A percentile compares a stretch with the other conserved stretches of the same genome.
Conservation (phyloP, 2,888 invertebrate genomes). For the Gisinianus flammeolus region DNA sequence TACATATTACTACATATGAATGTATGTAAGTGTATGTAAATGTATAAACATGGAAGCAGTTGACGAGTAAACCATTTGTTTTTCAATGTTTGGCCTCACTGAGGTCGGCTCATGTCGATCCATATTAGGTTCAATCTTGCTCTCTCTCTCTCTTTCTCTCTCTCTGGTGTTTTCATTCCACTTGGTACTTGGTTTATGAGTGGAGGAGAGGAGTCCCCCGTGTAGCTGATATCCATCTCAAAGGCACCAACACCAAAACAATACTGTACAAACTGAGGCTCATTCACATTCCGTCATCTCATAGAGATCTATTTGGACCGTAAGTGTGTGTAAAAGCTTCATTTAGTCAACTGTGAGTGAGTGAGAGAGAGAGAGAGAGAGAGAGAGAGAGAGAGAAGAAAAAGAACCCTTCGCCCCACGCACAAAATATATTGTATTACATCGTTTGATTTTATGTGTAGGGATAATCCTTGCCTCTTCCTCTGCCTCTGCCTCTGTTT, state of each 20-base stretch:
- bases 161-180: no score
- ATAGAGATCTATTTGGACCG: not conserved
- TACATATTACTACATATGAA: slow-evolving; percentile 5
- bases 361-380: not conserved
- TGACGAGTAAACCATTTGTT: slow-evolving; percentile 4
- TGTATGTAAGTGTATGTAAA: not conserved
- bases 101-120: slow-evolving; percentile 30
- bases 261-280: not conserved
- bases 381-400: not conserved
- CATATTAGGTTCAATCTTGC: slow-evolving; percentile 20
- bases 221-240: not conserved
- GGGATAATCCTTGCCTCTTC: not conserved
- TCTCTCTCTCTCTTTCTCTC: not conserved
- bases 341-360: not conserved
- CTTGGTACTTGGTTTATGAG: no score
- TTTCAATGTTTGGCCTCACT: slow-evolving; percentile 28
- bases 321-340: not conserved
- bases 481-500: not conserved
- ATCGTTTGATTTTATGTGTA: not conserved
- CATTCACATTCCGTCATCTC: not conserved
- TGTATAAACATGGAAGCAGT: no score
- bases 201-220: not conserved
- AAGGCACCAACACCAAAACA: not conserved
- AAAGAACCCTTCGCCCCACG: slow-evolving; percentile 7
- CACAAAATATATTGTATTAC: slow-evolving; percentile 16